A percentile compares a stretch with the other conserved stretches of the same genome.
These are phyloP conservation scores for Falco concolor DNA, from an alignment of 2,797 vertebrate species.

Conservation along the genomic window DNA sequence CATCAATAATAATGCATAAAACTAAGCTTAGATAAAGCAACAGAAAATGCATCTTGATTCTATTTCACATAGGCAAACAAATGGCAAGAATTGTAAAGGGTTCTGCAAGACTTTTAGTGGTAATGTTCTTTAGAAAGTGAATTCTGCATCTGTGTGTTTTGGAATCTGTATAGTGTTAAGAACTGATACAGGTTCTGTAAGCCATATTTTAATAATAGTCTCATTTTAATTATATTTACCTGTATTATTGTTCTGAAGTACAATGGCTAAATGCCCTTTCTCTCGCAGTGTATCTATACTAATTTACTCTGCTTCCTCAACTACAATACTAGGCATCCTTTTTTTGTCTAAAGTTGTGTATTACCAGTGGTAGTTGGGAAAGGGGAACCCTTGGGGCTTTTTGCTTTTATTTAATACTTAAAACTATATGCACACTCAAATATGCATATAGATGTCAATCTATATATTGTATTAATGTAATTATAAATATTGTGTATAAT, in stretches of 20 bases:
- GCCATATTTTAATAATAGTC: background rate
- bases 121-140: background rate
- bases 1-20: background rate
- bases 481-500: background rate
- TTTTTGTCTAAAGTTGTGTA: background rate
- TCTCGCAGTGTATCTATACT: background rate
- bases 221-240: background rate
- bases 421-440: background rate
- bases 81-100: background rate
- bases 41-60: background rate
- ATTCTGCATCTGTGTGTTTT: background rate
- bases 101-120: background rate
- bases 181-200: background rate
- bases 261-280: background rate
- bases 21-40: background rate
- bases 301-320: background rate
- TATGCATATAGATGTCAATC: no score
- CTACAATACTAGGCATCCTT: background rate
- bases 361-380: background rate
- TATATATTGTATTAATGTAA: background rate
- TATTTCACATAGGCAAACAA: background rate
- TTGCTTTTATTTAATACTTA: background rate
- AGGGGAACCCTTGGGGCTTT: background rate
- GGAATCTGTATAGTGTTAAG: rapidly evolving
- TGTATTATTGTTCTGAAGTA: background rate